These are phyloP conservation scores for Zosterops japonicus DNA, from an alignment of 2,113 vertebrate genomes.

Conservation along the genomic window DNA sequence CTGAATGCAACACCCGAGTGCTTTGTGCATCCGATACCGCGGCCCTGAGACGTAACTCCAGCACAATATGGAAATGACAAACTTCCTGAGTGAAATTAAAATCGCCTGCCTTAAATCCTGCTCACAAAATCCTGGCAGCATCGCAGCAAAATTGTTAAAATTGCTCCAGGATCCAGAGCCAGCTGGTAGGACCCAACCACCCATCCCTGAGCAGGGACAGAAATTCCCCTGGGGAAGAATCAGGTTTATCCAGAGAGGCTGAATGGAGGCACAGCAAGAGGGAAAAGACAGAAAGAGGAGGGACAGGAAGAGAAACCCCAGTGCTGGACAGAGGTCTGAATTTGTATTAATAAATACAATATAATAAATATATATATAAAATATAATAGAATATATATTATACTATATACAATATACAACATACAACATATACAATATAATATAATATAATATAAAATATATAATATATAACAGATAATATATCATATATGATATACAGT, in stretches of 20 bases:
- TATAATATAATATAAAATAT: no score
- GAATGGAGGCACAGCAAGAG: background rate
- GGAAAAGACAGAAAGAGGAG: background rate
- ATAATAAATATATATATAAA: no score
- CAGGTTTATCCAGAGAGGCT: background rate
- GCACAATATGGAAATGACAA: background rate
- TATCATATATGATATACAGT: no score
- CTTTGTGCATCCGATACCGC: background rate
- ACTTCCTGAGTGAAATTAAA: background rate
- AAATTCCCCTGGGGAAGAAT: background rate
- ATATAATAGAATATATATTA: no score
- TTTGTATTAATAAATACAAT: no score
- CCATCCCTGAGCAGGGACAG: background rate
- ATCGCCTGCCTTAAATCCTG: background rate
- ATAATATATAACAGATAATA: no score
- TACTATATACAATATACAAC: no score
- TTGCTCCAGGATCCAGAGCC: background rate
- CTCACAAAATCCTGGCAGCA: background rate
- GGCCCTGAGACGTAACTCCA: background rate
- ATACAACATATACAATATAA: no score
- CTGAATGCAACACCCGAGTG: rapidly evolving
- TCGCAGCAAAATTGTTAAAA: background rate
- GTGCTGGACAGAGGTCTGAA: background rate
- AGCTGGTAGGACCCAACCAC: background rate
- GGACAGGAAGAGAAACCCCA: background rate